Evolutionary conservation across 2,888 invertebrate genomes (phyloP), one percentile per base, ranked within the genome.

Genomic region (Dicyrtomina minuta): DNA sequence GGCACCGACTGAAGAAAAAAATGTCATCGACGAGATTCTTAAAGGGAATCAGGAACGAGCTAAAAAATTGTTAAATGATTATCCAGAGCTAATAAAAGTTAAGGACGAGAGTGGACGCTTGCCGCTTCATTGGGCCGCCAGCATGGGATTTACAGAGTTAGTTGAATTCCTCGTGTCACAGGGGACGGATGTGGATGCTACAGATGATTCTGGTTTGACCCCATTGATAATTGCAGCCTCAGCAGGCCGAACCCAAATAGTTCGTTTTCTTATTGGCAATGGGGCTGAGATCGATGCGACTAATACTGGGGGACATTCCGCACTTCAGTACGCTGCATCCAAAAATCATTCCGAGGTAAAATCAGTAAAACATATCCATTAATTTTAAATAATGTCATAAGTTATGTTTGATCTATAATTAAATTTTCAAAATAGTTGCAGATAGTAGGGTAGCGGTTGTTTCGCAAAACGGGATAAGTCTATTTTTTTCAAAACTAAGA

Each of bases 271-370:
- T 20, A 80, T 92, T 70, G 83, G 85, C 17, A 86, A 87, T 80
- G 88, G 88, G 49, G 91, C 90, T 15, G 84, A 90, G 81, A n/a
- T 49, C 5, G 10, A 49, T 49, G 12, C 49, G 12, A 49, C 10
- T 10, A 90, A 89, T 66, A 82, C 81, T 71, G 87, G 89, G 70
- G 91, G 91, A 0, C 92, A 93, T 81, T 89, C 91, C 44, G 85
- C 92, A 10, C 82, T 94, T 62, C 92, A 92, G 80, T 93, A 93
- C 84, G 91, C 92, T 51, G 89, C 91, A 71, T 93, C 93, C 0
- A 93, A 93, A 83, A 90, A 91, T 70, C 89, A 89, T 85, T 83
- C 85, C 77, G 86, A 89, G 82, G 90, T 90, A 82, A 79, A n/a
- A n/a, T n/a, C n/a, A n/a, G n/a, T n/a, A n/a, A n/a, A n/a, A n/a